These are phyloP conservation scores for Chaetops frenatus DNA, from an alignment of 2,113 vertebrate genomes.

Conservation along the genomic window DNA sequence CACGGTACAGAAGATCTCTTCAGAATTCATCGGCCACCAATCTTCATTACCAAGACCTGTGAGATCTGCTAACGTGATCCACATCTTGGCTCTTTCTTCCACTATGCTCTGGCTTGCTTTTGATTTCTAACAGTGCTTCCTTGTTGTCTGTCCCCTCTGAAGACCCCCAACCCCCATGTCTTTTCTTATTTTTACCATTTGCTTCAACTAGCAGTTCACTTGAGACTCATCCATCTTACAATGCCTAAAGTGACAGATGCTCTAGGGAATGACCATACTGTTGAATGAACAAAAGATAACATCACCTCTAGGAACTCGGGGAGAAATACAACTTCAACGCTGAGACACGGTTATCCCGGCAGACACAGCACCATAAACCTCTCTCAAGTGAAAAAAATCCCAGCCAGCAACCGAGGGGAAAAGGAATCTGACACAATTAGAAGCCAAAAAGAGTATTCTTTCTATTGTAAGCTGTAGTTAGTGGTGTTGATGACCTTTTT, in stretches of 20 bases:
- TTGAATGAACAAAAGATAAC: constrained; percentile 78
- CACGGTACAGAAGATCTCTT: constrained; percentile 19
- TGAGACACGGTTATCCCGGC: constrained; percentile 62
- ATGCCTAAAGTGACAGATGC: constrained; percentile 94
- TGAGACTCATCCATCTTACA: constrained; percentile 94
- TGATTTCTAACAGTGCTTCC: constrained; percentile 78
- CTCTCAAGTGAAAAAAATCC: constrained; percentile 38
- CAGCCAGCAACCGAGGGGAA: constrained; percentile 22
- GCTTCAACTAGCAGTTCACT: constrained; percentile 88
- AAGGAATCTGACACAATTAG: constrained; percentile 66
- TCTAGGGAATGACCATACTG: constrained; percentile 81
- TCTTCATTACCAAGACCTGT: constrained; percentile 16
- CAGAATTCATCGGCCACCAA: constrained; percentile 2
- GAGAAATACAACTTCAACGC: constrained; percentile 73
- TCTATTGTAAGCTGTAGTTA: background rate
- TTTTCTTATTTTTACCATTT: constrained; percentile 95
- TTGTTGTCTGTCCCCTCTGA: constrained; percentile 72
- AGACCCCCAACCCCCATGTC: constrained; percentile 69
- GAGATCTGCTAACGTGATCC: constrained; percentile 46
- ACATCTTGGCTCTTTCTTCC: constrained; percentile 64
- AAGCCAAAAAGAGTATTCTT: constrained; percentile 58
- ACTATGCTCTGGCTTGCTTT: constrained; percentile 71
- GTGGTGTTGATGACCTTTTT: constrained; percentile 31
- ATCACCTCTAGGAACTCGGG: constrained; percentile 76
- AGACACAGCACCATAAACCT: constrained; percentile 75